These are phyloP conservation scores for Agriotes lineatus DNA, from an alignment of 2,888 invertebrate genomes.

Conservation along the genomic window DNA sequence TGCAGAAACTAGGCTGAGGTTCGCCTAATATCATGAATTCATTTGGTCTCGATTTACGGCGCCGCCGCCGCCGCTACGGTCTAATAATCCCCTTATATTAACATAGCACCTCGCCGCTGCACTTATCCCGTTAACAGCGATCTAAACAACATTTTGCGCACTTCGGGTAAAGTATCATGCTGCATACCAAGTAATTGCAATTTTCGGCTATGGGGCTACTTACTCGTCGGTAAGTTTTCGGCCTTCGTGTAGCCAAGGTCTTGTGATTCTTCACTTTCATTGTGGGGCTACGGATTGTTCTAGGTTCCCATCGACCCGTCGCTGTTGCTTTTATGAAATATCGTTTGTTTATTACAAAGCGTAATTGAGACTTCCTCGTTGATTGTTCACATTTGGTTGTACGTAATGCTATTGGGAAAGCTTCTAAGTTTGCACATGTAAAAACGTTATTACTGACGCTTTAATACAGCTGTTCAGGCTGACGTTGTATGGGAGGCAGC, in stretches of 20 bases:
- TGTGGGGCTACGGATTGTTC: background rate
- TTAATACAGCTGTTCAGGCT: too few species aligned
- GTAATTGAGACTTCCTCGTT: slow-evolving; percentile 4
- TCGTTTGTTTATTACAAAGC: background rate
- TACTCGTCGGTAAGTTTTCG: too few species aligned
- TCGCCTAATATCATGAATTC: slow-evolving; percentile 35
- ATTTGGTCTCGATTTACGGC: slow-evolving; percentile 33
- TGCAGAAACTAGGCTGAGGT: slow-evolving; percentile 29
- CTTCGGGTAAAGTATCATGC: slow-evolving; percentile 17
- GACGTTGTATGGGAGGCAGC: too few species aligned
- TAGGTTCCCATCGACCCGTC: background rate
- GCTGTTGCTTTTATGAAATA: background rate
- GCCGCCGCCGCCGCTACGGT: slow-evolving; percentile 15
- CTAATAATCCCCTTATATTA: slow-evolving; percentile 35
- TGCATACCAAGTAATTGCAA: background rate
- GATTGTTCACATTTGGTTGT: too few species aligned
- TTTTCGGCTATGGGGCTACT: background rate
- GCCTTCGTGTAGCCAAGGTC: background rate
- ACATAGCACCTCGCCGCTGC: slow-evolving; percentile 26
- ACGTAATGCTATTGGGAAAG: too few species aligned
- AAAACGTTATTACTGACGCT: too few species aligned
- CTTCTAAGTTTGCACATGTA: too few species aligned
- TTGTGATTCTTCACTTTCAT: slow-evolving; percentile 5
- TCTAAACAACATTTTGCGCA: slow-evolving; percentile 21
- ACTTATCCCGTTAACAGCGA: slow-evolving; percentile 17